Evolutionary conservation across 2,113 vertebrate species (phyloP), one percentile per base, ranked within the genome.

Genomic region (Sander lucioperca): DNA sequence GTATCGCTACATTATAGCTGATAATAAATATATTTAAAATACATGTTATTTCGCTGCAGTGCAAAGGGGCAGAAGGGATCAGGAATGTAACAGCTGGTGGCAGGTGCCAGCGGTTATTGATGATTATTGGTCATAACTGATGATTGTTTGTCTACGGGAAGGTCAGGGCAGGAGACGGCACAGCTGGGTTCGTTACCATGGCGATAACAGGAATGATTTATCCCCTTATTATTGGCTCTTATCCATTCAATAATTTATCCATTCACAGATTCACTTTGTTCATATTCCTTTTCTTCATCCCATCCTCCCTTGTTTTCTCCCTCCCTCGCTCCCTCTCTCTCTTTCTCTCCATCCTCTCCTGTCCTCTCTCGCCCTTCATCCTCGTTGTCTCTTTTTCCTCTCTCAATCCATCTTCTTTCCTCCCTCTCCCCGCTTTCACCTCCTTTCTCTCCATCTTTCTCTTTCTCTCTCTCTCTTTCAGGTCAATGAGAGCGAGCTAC

Each of bases 231-330:
- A 88, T 89, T 71, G 75, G 68, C 66, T 69, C 82, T 75, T 36
- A 78, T 83, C 66, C 79, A 62, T 90, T 88, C 78, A 88, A 86
- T 91, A 69, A 91, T 91, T 85, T 61, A 86, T 86, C 79, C 65
- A 89, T 91, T 86, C 79, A 86, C 80, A 81, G 84, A 84, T 85
- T 88, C 74, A 88, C 86, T 89, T 88, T 89, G 80, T 87, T 89
- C 81, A 64, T 69, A 5, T 63, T 58, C 21, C 33, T 54, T 36
- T 71, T 84, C 57, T 77, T 66, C 62, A 6, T 59, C 45, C 12
- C 48, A 39, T 83, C 25, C 36, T 75, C 47, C 25, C 54, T 68
- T 80, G 4, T 5, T 33, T 6, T 6, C 33, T 21, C 25, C 43
- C 45, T 5, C 63, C 30, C 33, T 21, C 25, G 30, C 45, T 5